Percentiles rank a stretch among this genome's conserved stretches.
Conservation (phyloP, 2,113 vertebrate species). For the Myotis davidii region DNA sequence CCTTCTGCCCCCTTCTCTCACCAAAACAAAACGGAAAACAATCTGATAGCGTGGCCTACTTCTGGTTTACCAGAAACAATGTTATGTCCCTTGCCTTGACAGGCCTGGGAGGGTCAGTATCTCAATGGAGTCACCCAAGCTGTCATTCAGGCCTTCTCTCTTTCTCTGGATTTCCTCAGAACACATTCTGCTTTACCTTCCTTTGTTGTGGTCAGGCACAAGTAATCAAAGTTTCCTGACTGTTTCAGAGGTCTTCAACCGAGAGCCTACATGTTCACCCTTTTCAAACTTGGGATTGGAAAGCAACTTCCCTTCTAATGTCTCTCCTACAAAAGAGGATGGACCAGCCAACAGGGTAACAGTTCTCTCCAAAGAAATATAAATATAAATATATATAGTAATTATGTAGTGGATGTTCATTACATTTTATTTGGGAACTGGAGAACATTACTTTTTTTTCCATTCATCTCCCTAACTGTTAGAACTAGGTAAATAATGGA, state of each 20-base stretch:
- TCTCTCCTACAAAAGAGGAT: background rate
- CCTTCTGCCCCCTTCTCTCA: background rate
- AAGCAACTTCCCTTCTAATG: background rate
- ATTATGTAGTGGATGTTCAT: background rate
- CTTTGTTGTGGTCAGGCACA: background rate
- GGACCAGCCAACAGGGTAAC: background rate
- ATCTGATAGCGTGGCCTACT: background rate
- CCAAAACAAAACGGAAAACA: background rate
- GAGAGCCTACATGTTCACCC: background rate
- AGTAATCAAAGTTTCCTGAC: background rate
- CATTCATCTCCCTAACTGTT: background rate
- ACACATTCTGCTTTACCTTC: background rate
- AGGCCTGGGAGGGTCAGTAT: background rate
- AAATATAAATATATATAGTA: background rate
- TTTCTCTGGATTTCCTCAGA: background rate
- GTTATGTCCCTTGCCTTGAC: background rate
- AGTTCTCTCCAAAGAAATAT: background rate
- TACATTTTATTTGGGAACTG: background rate
- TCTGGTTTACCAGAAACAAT: background rate
- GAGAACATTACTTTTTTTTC: background rate
- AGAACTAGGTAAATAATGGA: background rate
- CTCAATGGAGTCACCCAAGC: background rate
- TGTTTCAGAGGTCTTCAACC: background rate
- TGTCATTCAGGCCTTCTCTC: background rate
- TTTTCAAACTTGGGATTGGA: background rate